These are phyloP conservation scores for Discoglossus pictus DNA, from an alignment of 2,797 vertebrate genomes.

Conservation along the genomic window DNA sequence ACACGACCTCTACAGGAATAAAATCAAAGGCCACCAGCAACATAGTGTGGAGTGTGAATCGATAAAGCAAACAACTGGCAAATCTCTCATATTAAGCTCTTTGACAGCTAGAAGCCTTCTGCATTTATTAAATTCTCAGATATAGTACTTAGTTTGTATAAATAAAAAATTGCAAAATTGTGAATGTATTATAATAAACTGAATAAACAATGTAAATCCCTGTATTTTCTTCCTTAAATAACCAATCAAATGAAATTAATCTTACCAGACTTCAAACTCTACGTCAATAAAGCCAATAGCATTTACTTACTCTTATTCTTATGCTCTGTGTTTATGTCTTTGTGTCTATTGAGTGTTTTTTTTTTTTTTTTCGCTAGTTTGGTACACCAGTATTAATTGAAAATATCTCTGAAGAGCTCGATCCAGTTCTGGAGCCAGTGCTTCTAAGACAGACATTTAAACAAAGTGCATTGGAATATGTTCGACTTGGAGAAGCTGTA, in stretches of 20 bases:
- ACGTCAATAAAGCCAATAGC: slow-evolving; percentile 47
- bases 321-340: slow-evolving; percentile 38
- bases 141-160: slow-evolving; percentile 20
- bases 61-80: slow-evolving; percentile 47
- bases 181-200: slow-evolving; percentile 39
- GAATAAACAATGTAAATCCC: slow-evolving; percentile 35
- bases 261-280: no score
- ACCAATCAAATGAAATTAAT: no score
- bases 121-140: slow-evolving; percentile 40
- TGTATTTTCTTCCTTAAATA: slow-evolving; percentile 53
- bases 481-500: slow-evolving; percentile 55
- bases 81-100: slow-evolving; percentile 47
- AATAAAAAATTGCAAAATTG: slow-evolving; percentile 52
- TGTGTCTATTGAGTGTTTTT: slow-evolving; percentile 21
- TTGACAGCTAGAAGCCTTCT: slow-evolving; percentile 37
- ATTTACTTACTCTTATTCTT: slow-evolving; percentile 47
- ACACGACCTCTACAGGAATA: slow-evolving; percentile 47
- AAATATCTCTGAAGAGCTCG: slow-evolving; percentile 61
- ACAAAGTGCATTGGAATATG: slow-evolving; percentile 55
- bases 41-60: slow-evolving; percentile 42
- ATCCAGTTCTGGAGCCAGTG: slow-evolving; percentile 45
- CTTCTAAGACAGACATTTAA: slow-evolving; percentile 59
- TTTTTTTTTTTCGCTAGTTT: slow-evolving; percentile 60
- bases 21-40: slow-evolving; percentile 48
- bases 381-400: slow-evolving; percentile 55